Base-by-base conservation (phyloP, 2,113 vertebrate species). In the Dermatemys mawii region DNA sequence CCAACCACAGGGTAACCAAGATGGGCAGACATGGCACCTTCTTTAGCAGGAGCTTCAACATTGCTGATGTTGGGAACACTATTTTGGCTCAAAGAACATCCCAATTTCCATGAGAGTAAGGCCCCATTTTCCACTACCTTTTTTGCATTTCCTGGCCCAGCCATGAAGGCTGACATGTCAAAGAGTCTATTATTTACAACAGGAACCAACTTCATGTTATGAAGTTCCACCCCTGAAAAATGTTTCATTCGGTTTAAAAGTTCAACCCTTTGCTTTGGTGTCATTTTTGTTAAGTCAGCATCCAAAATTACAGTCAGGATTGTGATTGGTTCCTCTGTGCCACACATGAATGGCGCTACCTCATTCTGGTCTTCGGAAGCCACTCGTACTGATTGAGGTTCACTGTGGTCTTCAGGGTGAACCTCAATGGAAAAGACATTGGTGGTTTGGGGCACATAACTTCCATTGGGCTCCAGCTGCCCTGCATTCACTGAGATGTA, bases 161-260 rank as follows among this genome's bases (percentile, higher is more conserved):
- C 99, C 99, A 99, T 99, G 95, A 99, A 99, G 87, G 99, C 99
- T 0, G 99, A 99, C 99, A 99, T 99, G 93, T 99, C 99, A 92
- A 99, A 99, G 49, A 99, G 98, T 94, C 99, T 99, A 94, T 99
- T 99, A 98, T 99, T 99, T 92, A 99, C 98, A 94, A 99, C 99
- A 12, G 99, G 99, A 90, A 99, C 99, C 78, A 99, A 97, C 93
- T 99, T 99, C 99, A 99, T 99, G 91, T 98, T 98, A 95, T 98
- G 99, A 87, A 99, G 97, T n/a, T 99, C 98, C 32, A 99, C 98
- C 89, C 98, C 98, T 0, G 99, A 99, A 97, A 99, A 99, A 90
- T 97, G 98, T 89, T 89, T 98, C 99, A 99, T 99, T 78, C 98
- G 97, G 73, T 94, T 97, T 88, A 99, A 93, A 73, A 99, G 98